phyloP scores from a whole-genome alignment of 2,888 invertebrate genomes.

The Phanerotoma sp. region DNA sequence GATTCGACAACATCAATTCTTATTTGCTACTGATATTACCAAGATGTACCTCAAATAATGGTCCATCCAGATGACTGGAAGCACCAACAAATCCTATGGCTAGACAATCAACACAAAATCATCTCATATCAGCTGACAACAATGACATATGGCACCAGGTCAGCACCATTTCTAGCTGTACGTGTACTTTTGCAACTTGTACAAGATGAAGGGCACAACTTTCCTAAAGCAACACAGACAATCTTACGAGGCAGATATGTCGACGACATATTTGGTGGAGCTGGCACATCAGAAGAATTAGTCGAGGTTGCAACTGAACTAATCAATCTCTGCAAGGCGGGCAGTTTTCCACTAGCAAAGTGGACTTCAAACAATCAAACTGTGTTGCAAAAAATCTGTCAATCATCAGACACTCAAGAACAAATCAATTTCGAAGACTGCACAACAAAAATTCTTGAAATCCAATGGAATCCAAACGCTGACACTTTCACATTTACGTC shows the following conservation, averaged over 20 bases:
- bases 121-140: no score
- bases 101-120: neutral
- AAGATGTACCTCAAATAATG: conserved; percentile 27
- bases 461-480: no score
- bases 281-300: neutral
- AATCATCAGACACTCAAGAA: no score
- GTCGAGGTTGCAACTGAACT: neutral
- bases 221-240: neutral
- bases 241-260: conserved; percentile 1
- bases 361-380: no score
- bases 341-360: neutral
- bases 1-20: conserved; percentile 7
- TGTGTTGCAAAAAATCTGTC: no score
- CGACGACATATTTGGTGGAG: conserved; percentile 7
- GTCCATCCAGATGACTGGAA: conserved; percentile 25
- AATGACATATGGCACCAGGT: conserved; percentile 17
- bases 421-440: no score
- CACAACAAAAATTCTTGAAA: no score
- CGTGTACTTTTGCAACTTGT: neutral
- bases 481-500: no score
- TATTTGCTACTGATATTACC: conserved; percentile 22
- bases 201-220: conserved; percentile 1
- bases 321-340: neutral
- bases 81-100: conserved; percentile 23
- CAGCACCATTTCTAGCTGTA: conserved; percentile 25